phyloP scores from a whole-genome alignment of 2,113 vertebrate genomes.

The Todiramphus chloris region DNA sequence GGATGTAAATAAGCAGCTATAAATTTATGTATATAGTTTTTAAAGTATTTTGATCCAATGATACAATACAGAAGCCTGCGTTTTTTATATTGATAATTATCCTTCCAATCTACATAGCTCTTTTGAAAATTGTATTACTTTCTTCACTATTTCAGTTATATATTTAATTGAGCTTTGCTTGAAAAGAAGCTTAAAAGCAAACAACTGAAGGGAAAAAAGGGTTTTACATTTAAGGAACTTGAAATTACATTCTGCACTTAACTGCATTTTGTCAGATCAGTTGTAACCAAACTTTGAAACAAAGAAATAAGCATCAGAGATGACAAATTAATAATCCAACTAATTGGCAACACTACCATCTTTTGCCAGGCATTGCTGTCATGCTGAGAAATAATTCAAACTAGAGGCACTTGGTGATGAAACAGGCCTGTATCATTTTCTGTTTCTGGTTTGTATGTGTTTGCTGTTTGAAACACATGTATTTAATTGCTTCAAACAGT shows the following conservation, averaged over 20 bases:
- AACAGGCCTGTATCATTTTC: neutral
- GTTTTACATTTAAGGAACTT: neutral
- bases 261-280: neutral
- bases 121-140: neutral
- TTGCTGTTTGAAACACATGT: neutral
- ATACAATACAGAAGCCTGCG: neutral
- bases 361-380: neutral
- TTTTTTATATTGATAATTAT: neutral
- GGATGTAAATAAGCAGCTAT: constrained; percentile 20
- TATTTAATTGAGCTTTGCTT: neutral
- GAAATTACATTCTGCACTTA: neutral
- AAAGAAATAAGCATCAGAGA: neutral
- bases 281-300: neutral
- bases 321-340: neutral
- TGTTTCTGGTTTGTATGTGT: neutral
- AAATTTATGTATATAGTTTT: neutral
- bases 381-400: neutral
- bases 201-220: neutral
- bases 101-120: neutral
- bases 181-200: neutral
- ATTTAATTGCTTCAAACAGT: constrained; percentile 11
- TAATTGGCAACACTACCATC: neutral
- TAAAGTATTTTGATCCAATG: neutral
- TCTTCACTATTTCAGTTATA: neutral
- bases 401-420: neutral